Percentiles rank a stretch among this genome's conserved stretches.
Conservation (phyloP, 2,113 vertebrate genomes). For the Saguinus imperator region DNA sequence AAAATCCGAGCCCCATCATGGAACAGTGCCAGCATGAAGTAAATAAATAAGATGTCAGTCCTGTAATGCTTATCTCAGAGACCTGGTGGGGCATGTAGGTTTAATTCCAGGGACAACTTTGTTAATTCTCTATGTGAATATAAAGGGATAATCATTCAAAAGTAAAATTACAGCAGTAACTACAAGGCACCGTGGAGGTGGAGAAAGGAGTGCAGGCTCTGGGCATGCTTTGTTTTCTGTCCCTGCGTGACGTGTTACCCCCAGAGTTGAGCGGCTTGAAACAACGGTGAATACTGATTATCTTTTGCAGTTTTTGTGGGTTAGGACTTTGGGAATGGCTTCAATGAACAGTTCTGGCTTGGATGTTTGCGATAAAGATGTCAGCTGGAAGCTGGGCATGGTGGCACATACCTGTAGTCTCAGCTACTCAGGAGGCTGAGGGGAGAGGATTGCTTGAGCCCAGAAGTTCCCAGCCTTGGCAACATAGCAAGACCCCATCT, state of each 20-base stretch:
- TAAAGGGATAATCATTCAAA: not conserved
- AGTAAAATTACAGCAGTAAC: not conserved
- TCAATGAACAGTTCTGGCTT: not conserved
- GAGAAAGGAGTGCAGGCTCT: not conserved
- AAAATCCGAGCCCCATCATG: not conserved
- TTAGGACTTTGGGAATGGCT: not conserved
- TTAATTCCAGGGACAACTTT: not conserved
- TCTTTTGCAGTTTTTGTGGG: not conserved
- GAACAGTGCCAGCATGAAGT: not conserved
- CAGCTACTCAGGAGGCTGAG: not conserved
- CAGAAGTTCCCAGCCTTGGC: not conserved
- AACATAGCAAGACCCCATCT: not conserved
- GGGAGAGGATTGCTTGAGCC: not conserved
- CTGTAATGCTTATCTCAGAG: not conserved
- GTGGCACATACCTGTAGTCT: not conserved
- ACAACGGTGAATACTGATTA: not conserved
- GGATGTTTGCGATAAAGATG: not conserved
- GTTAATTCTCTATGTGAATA: not conserved
- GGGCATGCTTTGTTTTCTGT: too few species aligned
- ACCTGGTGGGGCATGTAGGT: not conserved
- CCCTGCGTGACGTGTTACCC: accelerated
- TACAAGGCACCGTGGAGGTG: not conserved
- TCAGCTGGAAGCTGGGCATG: not conserved
- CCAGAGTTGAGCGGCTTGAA: not conserved
- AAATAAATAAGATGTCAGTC: not conserved